A percentile compares a stretch with the other conserved stretches of the same genome.
These are phyloP conservation scores for Lomographa bimaculata DNA, from an alignment of 2,888 invertebrate genomes.

Conservation along the genomic window DNA sequence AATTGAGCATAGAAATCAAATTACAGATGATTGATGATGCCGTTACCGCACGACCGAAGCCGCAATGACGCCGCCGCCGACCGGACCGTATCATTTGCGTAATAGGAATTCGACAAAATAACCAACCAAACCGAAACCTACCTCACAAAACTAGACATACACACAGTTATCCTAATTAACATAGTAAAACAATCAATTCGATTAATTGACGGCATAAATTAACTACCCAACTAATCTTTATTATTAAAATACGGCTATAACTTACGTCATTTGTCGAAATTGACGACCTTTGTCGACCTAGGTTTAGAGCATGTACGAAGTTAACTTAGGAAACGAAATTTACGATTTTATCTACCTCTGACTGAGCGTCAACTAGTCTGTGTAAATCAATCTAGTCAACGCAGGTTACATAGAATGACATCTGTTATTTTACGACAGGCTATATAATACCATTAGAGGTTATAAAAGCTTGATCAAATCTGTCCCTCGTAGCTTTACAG, in stretches of 20 bases:
- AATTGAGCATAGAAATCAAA: conserved; percentile 84
- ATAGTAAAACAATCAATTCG: conserved; percentile 23
- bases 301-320: no score
- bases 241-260: no score
- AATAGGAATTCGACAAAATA: conserved; percentile 70
- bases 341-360: conserved; percentile 6
- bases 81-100: conserved; percentile 75
- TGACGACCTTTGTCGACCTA: no score
- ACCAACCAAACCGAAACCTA: conserved; percentile 31
- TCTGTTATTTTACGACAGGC: conserved; percentile 57
- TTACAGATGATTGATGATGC: conserved; percentile 83
- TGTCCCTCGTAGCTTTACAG: conserved; percentile 55
- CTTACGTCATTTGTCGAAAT: no score
- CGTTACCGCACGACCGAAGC: conserved; percentile 79
- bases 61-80: conserved; percentile 67
- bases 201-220: conserved; percentile 14
- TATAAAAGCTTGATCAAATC: conserved; percentile 57
- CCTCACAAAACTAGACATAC: conserved; percentile 22
- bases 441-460: conserved; percentile 64
- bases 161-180: conserved; percentile 30
- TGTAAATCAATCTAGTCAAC: conserved; percentile 47
- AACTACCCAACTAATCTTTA: no score
- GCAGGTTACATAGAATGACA: conserved; percentile 41
- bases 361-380: conserved; percentile 15
- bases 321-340: conserved; percentile 12